phyloP scores from a whole-genome alignment of 1,140 invertebrate species.

The Dryas iulia region DNA sequence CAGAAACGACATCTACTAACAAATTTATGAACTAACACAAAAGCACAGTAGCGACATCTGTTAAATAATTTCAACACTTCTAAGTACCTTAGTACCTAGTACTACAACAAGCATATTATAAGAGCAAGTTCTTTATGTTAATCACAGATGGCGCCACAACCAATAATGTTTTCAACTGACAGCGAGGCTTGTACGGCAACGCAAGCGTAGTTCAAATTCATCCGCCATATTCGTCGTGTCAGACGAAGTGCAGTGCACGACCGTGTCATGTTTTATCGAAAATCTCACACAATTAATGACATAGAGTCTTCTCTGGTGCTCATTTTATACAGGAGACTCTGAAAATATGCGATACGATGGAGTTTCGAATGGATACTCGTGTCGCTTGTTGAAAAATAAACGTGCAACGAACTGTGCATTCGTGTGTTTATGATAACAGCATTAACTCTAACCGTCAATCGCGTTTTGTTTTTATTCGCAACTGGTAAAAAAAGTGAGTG shows the following conservation, averaged over 20 bases:
- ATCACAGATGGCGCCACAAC: slow-evolving; percentile 45
- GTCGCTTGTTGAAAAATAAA: slow-evolving; percentile 69
- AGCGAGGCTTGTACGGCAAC: slow-evolving; percentile 37
- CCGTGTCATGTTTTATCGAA: slow-evolving; percentile 77
- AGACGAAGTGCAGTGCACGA: slow-evolving; percentile 74
- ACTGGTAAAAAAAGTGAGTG: slow-evolving; percentile 61
- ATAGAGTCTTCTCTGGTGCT: slow-evolving; percentile 63
- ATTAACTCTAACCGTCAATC: slow-evolving; percentile 72
- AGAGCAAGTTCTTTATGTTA: slow-evolving; percentile 20
- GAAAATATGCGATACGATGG: slow-evolving; percentile 66
- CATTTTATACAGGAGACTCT: slow-evolving; percentile 50
- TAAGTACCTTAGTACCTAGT: not conserved
- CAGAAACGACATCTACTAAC: no score
- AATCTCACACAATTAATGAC: slow-evolving; percentile 69
- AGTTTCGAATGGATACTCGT: slow-evolving; percentile 58
- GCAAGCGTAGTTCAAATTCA: slow-evolving; percentile 78
- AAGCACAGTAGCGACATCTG: slow-evolving; percentile 23
- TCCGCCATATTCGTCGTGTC: slow-evolving; percentile 79
- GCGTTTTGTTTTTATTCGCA: slow-evolving; percentile 69
- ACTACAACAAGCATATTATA: not conserved
- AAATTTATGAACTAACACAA: no score
- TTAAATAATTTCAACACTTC: not conserved
- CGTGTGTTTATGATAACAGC: slow-evolving; percentile 78
- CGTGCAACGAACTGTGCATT: slow-evolving; percentile 77
- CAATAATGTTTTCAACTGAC: slow-evolving; percentile 55